These are phyloP conservation scores for Terrapene triunguis DNA, from an alignment of 2,113 vertebrate genomes.

Conservation along the genomic window DNA sequence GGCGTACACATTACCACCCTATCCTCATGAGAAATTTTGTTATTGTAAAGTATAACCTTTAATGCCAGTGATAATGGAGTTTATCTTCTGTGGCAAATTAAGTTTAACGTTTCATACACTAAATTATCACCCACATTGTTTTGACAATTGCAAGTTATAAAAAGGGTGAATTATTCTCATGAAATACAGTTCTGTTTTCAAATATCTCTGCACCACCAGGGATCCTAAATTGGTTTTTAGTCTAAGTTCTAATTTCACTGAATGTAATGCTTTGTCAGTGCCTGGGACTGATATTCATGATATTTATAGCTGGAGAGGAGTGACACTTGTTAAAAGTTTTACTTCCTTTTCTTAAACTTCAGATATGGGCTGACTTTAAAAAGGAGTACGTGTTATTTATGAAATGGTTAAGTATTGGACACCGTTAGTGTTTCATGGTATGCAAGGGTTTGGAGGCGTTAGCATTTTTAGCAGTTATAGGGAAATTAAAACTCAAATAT, in stretches of 20 bases:
- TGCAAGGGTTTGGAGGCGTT: background rate
- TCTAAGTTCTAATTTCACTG: background rate
- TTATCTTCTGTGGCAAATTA: background rate
- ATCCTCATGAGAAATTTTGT: background rate
- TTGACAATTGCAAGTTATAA: background rate
- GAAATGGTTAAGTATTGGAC: background rate
- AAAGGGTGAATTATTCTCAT: background rate
- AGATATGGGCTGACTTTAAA: background rate
- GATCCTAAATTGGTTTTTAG: background rate
- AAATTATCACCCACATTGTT: background rate
- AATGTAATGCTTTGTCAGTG: background rate
- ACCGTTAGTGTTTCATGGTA: background rate
- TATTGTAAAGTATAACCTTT: background rate
- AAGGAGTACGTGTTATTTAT: background rate
- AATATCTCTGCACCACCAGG: background rate
- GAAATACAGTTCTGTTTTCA: background rate
- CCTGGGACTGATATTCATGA: background rate
- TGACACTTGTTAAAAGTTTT: background rate
- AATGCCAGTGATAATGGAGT: background rate
- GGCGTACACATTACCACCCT: background rate
- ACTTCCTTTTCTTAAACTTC: background rate
- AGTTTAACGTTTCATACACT: background rate
- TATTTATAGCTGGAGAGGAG: background rate
- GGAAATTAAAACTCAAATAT: background rate
- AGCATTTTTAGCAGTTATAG: background rate